These are phyloP conservation scores for Drosophila anceps DNA, from an alignment of 2,888 invertebrate species.

Conservation along the genomic window DNA sequence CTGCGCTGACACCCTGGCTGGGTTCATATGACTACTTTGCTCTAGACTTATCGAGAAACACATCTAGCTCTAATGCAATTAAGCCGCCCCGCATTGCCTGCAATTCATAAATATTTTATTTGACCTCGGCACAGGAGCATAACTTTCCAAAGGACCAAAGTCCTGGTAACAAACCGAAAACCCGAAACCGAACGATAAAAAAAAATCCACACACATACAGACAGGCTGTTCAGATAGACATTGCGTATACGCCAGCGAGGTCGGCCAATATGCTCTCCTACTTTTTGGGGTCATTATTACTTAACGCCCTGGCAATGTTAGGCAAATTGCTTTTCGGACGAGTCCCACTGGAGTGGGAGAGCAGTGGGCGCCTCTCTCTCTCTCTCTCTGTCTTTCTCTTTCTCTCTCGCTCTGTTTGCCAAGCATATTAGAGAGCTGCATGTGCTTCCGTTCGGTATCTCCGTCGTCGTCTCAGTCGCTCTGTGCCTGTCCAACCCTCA, in stretches of 20 bases:
- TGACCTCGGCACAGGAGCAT: constrained; percentile 62
- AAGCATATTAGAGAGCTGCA: constrained; percentile 69
- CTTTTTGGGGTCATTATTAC: constrained; percentile 75
- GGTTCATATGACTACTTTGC: constrained; percentile 38
- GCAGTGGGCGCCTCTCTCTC: constrained; percentile 3
- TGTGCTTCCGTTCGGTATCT: constrained; percentile 57
- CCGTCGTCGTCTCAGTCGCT: constrained; percentile 8
- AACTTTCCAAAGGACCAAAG: constrained; percentile 26
- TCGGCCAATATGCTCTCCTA: constrained; percentile 63
- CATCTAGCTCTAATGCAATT: constrained; percentile 73
- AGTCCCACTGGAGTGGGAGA: constrained; percentile 20
- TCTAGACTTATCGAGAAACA: constrained; percentile 64
- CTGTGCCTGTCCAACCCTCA: constrained; percentile 37
- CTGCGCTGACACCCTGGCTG: constrained; percentile 21
- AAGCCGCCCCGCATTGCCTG: constrained; percentile 60
- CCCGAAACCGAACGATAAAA: constrained; percentile 29
- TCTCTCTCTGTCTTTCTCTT: not conserved
- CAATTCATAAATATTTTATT: constrained; percentile 80
- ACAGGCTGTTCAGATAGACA: constrained; percentile 32
- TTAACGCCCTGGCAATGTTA: constrained; percentile 71
- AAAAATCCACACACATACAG: constrained; percentile 4
- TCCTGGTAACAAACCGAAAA: constrained; percentile 20
- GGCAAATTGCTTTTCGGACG: constrained; percentile 72
- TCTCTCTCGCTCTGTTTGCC: constrained; percentile 46
- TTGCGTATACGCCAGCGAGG: constrained; percentile 68